These are phyloP conservation scores for Chaetophractus vellerosus DNA, from an alignment of 2,797 vertebrate genomes.

Conservation along the genomic window DNA sequence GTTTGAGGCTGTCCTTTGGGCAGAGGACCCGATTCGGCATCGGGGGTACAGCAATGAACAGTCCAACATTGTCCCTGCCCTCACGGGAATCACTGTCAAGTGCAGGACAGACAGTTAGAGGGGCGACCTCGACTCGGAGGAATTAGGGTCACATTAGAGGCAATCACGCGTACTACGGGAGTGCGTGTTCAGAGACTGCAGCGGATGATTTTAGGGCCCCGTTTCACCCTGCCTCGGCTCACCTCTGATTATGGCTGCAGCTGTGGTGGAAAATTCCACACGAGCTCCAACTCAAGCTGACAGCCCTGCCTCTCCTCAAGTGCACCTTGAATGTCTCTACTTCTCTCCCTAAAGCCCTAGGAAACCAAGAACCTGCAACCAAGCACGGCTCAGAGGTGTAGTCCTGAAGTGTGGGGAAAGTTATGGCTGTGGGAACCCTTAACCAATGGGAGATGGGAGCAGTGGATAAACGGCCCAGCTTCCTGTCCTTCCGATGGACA, in stretches of 20 bases:
- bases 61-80: background rate
- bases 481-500: background rate
- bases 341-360: background rate
- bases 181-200: background rate
- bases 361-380: background rate
- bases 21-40: background rate
- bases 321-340: background rate
- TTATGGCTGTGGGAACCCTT: too few relatives aligned
- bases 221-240: rapidly evolving
- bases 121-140: background rate
- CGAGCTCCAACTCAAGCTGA: background rate
- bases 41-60: background rate
- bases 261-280: background rate
- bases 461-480: background rate
- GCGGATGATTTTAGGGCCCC: background rate
- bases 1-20: background rate
- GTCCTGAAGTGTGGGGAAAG: background rate
- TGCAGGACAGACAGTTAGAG: background rate
- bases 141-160: background rate
- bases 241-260: background rate
- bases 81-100: background rate
- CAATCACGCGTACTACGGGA: rapidly evolving
- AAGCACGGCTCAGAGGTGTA: background rate
- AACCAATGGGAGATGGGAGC: background rate
- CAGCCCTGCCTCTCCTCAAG: background rate